These are phyloP conservation scores for Struthidea cinerea DNA, from an alignment of 2,113 vertebrate genomes.

Conservation along the genomic window DNA sequence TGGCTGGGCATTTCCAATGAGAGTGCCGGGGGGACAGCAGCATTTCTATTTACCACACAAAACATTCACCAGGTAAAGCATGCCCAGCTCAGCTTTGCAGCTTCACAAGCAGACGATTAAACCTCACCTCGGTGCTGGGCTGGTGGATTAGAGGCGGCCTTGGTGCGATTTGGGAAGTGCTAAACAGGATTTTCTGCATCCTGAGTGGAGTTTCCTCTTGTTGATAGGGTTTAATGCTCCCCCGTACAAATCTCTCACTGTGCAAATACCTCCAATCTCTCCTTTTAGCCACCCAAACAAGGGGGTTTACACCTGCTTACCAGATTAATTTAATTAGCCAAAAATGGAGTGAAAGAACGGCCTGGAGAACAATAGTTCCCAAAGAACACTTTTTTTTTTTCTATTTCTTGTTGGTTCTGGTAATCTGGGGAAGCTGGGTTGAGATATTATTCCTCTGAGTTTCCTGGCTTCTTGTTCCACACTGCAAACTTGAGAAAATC, in stretches of 20 bases:
- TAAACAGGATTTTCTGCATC: conserved; percentile 70
- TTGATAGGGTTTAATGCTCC: conserved; percentile 60
- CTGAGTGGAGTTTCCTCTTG: conserved; percentile 54
- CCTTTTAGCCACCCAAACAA: conserved; percentile 70
- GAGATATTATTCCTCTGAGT: neutral
- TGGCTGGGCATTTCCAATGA: neutral
- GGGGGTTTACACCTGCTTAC: conserved; percentile 83
- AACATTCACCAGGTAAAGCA: neutral
- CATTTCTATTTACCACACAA: neutral
- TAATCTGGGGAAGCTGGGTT: conserved; percentile 2
- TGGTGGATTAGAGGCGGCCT: neutral
- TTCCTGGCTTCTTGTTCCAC: neutral
- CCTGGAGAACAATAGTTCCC: conserved; percentile 66
- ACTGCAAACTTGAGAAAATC: neutral
- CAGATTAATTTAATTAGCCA: conserved; percentile 85
- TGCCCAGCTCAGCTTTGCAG: neutral
- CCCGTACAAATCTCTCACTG: conserved; percentile 47
- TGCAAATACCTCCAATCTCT: conserved; percentile 43
- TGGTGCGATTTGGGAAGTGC: conserved; percentile 41
- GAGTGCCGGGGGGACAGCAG: neutral
- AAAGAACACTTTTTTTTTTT: neutral
- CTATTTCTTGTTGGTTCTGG: neutral
- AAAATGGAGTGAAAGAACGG: conserved; percentile 72
- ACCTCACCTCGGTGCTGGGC: neutral
- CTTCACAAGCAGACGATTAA: neutral